Base-by-base conservation (phyloP, 2,113 vertebrate species). In the Malurus cyaneus region DNA sequence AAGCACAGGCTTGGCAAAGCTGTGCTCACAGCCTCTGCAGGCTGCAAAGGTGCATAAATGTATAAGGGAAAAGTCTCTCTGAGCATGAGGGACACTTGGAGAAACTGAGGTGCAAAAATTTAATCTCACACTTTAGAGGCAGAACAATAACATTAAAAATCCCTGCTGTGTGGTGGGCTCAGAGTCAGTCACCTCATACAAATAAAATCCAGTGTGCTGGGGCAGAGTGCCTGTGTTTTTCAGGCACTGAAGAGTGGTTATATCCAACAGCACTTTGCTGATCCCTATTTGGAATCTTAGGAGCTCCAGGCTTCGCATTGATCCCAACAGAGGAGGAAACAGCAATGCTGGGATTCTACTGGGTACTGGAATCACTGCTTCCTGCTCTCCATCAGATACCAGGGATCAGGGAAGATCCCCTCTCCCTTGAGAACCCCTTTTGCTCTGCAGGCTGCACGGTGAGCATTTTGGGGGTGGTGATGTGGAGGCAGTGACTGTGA, bases 241-340 rank as follows among this genome's bases (percentile, higher is more conserved):
- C 66, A 76, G 82, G 72, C 53, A 34, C 3, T 94, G 95, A 86
- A 92, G 85, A 77, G 86, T 88, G 95, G 79, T 93, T 97, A n/a
- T 86, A 57, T 39, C 67, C 44, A 89, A 41, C 12, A 79, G 87
- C 49, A 77, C 77, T 80, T 91, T 86, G 77, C 81, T 85, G 88
- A 85, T 80, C 66, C 69, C 70, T 76, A 80, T 60, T 84, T 95
- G 94, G 88, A 97, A 87, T 93, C 86, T 87, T 94, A 74, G 90
- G 47, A 88, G 71, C 5, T 18, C 80, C 85, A 26, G 70, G 86
- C 86, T 86, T 88, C 93, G 90, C 46, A 44, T 52, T 26, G 52
- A 86, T 65, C 65, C 86, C 74, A 94, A 87, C 81, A 92, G 53
- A 94, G 95, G 84, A 96, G 91, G 59, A 95, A 92, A 53, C 74